Percentiles rank a stretch among this genome's conserved stretches.
These are phyloP conservation scores for Halocynthia aurantium DNA, from an alignment of 23 tunicate genomes.

Conservation along the genomic window DNA sequence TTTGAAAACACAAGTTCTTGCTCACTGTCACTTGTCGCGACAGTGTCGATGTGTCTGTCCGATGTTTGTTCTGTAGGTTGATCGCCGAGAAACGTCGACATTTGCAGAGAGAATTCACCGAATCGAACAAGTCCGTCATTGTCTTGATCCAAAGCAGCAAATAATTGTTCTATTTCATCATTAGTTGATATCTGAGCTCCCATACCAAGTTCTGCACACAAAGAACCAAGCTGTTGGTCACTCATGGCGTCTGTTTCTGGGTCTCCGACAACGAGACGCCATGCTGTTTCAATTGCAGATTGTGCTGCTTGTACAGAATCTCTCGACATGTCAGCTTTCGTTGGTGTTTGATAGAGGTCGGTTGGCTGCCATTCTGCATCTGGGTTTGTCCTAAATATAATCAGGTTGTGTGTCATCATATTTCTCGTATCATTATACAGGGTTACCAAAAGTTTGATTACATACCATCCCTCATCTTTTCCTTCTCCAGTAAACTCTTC, in stretches of 20 bases:
- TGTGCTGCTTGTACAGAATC: too few relatives aligned
- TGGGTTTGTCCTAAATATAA: conserved; percentile 16
- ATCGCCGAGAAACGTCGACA: conserved; percentile 2
- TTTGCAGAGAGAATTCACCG: conserved; percentile 11
- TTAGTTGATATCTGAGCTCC: neutral
- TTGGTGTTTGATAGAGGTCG: neutral
- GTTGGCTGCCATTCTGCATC: conserved; percentile 8
- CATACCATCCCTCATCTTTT: conserved; percentile 18
- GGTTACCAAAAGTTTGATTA: too few relatives aligned
- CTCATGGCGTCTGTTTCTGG: conserved; percentile 9
- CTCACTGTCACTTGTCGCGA: too few relatives aligned
- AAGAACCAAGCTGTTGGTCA: conserved; percentile 3
- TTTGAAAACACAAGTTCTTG: neutral
- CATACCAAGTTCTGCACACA: conserved; percentile 16
- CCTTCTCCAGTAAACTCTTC: conserved; percentile 24
- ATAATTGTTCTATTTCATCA: conserved; percentile 13
- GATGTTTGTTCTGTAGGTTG: too few relatives aligned
- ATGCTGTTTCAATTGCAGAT: conserved; percentile 2
- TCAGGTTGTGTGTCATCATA: too few relatives aligned
- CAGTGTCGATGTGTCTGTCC: too few relatives aligned
- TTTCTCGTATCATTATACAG: too few relatives aligned
- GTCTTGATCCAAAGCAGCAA: conserved; percentile 14
- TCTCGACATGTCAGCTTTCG: neutral
- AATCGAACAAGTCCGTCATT: conserved; percentile 11
- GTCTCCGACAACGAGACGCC: conserved; percentile 17